These are phyloP conservation scores for Mystacides longicornis DNA, from an alignment of 2,888 invertebrate genomes.

Conservation along the genomic window DNA sequence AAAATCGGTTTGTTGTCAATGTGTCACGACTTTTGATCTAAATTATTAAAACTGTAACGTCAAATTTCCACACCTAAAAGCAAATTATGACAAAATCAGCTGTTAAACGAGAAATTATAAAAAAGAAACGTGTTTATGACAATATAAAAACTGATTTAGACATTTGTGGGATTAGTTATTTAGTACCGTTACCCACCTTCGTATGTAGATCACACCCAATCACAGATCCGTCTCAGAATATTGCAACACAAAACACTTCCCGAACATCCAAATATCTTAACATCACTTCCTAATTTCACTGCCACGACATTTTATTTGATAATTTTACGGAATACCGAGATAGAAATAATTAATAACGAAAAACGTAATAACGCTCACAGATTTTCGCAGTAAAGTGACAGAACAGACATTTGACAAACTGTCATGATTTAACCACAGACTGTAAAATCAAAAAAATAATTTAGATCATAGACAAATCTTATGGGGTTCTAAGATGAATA, in stretches of 20 bases:
- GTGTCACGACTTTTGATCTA: too few relatives aligned
- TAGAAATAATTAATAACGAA: neutral
- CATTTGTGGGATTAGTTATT: neutral
- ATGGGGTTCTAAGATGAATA: too few relatives aligned
- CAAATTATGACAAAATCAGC: too few relatives aligned
- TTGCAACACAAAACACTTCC: neutral
- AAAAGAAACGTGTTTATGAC: conserved; percentile 1
- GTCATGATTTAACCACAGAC: neutral
- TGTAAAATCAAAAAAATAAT: too few relatives aligned
- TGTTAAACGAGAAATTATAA: neutral
- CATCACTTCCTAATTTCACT: neutral
- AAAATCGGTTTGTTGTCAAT: too few relatives aligned
- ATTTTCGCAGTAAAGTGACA: neutral
- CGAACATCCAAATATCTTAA: neutral
- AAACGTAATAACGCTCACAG: neutral
- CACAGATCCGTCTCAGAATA: conserved; percentile 2
- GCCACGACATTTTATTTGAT: neutral
- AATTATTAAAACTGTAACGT: too few relatives aligned
- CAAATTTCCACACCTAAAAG: too few relatives aligned
- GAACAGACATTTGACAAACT: neutral
- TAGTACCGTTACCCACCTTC: conserved; percentile 2
- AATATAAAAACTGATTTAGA: neutral
- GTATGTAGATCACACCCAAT: conserved; percentile 3
- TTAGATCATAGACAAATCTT: neutral
- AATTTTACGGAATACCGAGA: neutral